phyloP scores from a whole-genome alignment of 2,888 invertebrate species.

The Ectobius pallidus region DNA sequence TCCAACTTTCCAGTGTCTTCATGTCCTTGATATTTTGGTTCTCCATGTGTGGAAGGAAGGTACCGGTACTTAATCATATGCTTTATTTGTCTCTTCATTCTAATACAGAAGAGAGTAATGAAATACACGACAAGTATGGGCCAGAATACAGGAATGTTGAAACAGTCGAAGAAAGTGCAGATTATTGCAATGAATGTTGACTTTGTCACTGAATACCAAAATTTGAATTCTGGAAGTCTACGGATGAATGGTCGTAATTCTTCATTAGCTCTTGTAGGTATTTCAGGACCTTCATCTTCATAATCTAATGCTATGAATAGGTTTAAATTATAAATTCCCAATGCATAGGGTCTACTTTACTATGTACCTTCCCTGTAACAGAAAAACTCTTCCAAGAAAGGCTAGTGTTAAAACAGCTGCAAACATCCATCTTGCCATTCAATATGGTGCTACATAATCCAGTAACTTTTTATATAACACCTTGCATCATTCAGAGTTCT shows the following conservation, averaged over 20 bases:
- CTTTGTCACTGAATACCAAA: constrained; percentile 97
- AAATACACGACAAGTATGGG: constrained; percentile 99
- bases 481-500: constrained; percentile 64
- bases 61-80: constrained; percentile 99
- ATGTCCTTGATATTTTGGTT: constrained; percentile 88
- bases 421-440: constrained; percentile 79
- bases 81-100: constrained; percentile 99
- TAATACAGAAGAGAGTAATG: constrained; percentile 96
- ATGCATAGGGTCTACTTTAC: constrained; percentile 97
- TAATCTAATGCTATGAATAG: constrained; percentile 97
- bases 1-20: constrained; percentile 54
- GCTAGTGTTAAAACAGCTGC: constrained; percentile 70
- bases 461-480: constrained; percentile 83
- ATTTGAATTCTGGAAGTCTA: constrained; percentile 98
- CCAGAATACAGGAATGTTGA: constrained; percentile 99
- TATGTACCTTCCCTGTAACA: constrained; percentile 98
- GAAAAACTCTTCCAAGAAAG: constrained; percentile 81
- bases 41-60: constrained; percentile 97
- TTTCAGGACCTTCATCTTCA: constrained; percentile 85
- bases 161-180: constrained; percentile 96
- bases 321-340: constrained; percentile 99
- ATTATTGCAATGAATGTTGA: constrained; percentile 87
- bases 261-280: constrained; percentile 94
- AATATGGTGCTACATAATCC: constrained; percentile 87
- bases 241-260: constrained; percentile 98